phyloP scores from a whole-genome alignment of 1,140 invertebrate genomes.

The Akabosia matsudoensis region DNA sequence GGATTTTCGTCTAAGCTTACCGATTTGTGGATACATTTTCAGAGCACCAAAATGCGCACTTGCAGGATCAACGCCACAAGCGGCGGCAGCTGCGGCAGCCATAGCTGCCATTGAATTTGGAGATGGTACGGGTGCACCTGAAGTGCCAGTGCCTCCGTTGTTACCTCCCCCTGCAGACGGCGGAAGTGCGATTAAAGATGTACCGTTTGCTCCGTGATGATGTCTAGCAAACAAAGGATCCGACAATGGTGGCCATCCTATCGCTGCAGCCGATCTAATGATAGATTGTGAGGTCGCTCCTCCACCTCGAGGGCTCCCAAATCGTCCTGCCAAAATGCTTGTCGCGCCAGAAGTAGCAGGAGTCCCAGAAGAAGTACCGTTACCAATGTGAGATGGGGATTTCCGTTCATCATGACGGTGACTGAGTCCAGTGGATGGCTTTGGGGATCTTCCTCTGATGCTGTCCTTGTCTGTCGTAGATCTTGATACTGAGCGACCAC shows the following conservation, averaged over 20 bases:
- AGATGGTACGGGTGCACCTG: background rate
- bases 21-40: conserved; percentile 37
- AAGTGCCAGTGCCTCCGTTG: background rate
- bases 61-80: background rate
- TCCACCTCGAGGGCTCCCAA: background rate
- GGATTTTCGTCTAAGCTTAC: background rate
- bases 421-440: background rate
- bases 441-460: background rate
- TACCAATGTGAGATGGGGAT: background rate
- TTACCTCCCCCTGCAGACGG: background rate
- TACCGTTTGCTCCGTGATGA: conserved; percentile 3
- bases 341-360: background rate
- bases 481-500: background rate
- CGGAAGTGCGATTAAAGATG: background rate
- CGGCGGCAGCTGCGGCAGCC: conserved; percentile 12
- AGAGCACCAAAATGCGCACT: conserved; percentile 22
- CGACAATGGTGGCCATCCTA: background rate
- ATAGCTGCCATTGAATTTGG: conserved; percentile 5
- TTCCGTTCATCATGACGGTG: background rate
- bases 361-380: background rate
- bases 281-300: background rate
- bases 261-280: background rate
- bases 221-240: background rate
- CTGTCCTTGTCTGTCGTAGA: background rate
- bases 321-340: background rate